These are phyloP conservation scores for Axinella damicornis DNA, from an alignment of 37 sponge, comb jelly and placozoan genomes.

Conservation along the genomic window DNA sequence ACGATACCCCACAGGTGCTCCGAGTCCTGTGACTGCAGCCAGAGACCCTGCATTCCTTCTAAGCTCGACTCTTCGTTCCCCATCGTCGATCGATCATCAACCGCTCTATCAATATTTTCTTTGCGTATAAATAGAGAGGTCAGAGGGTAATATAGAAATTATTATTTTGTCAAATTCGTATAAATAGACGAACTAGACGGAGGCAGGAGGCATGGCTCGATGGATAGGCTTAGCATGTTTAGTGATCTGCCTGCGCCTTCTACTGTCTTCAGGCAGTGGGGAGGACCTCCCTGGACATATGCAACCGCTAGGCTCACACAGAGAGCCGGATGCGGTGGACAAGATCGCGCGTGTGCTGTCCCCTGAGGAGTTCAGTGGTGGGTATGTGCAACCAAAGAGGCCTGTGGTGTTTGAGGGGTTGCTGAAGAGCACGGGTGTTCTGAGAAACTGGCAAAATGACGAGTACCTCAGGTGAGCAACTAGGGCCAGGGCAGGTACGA, in stretches of 20 bases:
- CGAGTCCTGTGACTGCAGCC: constrained; percentile 4
- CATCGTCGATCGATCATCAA: background rate
- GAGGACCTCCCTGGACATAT: constrained; percentile 73
- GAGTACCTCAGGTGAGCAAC: constrained; percentile 59
- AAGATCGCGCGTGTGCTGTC: constrained; percentile 31
- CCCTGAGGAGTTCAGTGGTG: constrained; percentile 47
- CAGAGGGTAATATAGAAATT: too few relatives aligned
- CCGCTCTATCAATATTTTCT: too few relatives aligned
- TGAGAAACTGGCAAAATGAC: constrained; percentile 70
- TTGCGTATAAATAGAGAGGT: too few relatives aligned
- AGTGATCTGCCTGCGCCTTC: background rate
- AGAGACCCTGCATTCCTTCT: background rate
- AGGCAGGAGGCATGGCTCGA: too few relatives aligned
- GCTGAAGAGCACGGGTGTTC: background rate
- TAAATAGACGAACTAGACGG: too few relatives aligned
- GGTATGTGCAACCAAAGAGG: constrained; percentile 35
- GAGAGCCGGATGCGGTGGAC: constrained; percentile 49
- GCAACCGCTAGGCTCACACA: constrained; percentile 84
- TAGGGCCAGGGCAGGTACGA: too few relatives aligned
- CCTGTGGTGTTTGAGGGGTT: constrained; percentile 69
- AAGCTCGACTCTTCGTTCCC: constrained; percentile 4
- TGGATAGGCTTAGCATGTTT: background rate
- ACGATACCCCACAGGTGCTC: constrained; percentile 19
- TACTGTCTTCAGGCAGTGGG: background rate
- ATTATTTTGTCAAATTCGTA: too few relatives aligned